A percentile compares a stretch with the other conserved stretches of the same genome.
phyloP scores from a whole-genome alignment of 2,888 invertebrate genomes.

The Mythimna albipuncta region DNA sequence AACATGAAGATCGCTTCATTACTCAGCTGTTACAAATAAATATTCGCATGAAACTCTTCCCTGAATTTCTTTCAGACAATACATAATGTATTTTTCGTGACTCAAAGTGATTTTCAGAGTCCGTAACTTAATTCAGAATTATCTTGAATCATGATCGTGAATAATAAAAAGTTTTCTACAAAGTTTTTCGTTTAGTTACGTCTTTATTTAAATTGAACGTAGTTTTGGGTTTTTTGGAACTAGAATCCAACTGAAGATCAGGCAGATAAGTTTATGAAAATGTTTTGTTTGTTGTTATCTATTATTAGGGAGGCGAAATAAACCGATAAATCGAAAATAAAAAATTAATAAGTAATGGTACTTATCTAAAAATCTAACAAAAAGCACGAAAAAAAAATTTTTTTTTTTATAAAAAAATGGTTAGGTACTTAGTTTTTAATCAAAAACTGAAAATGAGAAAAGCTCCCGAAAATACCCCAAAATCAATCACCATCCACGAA shows the following conservation, averaged over 20 bases:
- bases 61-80: constrained; percentile 5
- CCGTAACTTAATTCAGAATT: constrained; percentile 1
- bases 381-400: not conserved
- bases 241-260: not conserved
- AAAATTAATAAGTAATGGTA: not conserved
- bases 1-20: constrained; percentile 9
- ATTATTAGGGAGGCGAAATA: not conserved
- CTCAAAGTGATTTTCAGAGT: constrained; percentile 34
- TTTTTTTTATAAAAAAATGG: not conserved
- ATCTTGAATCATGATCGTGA: constrained; percentile 8
- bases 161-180: constrained; percentile 9
- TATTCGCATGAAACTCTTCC: constrained; percentile 13
- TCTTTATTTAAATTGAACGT: not conserved
- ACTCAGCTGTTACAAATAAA: not conserved
- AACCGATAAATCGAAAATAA: not conserved
- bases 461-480: not conserved
- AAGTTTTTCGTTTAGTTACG: not conserved
- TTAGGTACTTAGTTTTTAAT: no score
- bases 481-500: not conserved
- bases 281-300: not conserved
- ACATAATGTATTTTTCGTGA: constrained; percentile 22
- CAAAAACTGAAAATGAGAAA: constrained; percentile 1
- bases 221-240: not conserved
- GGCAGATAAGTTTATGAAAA: no score
- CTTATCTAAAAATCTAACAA: not conserved